Conservation (phyloP, 2,888 invertebrate genomes). For the Taenaris catops region DNA sequence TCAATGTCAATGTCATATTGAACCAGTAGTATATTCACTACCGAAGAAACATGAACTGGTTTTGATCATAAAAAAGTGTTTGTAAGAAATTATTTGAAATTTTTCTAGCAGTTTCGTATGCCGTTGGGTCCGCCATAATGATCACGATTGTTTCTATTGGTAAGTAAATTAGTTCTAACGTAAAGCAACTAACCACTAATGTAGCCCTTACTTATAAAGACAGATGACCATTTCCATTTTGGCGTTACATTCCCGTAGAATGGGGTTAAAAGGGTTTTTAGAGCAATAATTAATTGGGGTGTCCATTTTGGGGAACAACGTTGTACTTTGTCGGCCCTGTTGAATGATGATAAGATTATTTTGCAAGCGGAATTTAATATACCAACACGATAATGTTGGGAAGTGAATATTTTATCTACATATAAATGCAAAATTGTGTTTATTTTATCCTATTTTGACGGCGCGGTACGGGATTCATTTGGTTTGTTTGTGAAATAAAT, state of each 20-base stretch:
- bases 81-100: no score
- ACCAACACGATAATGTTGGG: constrained; percentile 6
- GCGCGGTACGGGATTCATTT: no score
- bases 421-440: neutral
- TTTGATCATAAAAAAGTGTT: no score
- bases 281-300: constrained; percentile 64
- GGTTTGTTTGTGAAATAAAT: no score
- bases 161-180: constrained; percentile 48
- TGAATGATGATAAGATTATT: constrained; percentile 23
- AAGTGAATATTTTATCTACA: constrained; percentile 1
- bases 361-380: constrained; percentile 19
- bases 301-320: constrained; percentile 29
- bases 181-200: constrained; percentile 36
- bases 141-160: constrained; percentile 24
- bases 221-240: constrained; percentile 52
- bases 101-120: no score
- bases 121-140: no score
- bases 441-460: no score
- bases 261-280: constrained; percentile 61
- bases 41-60: no score
- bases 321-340: constrained; percentile 22
- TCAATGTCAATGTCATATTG: no score
- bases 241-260: constrained; percentile 43
- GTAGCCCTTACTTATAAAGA: constrained; percentile 58
- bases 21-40: no score